Evolutionary conservation across 2,797 vertebrate genomes (phyloP).

Genomic region (Bradypodion pumilum): DNA sequence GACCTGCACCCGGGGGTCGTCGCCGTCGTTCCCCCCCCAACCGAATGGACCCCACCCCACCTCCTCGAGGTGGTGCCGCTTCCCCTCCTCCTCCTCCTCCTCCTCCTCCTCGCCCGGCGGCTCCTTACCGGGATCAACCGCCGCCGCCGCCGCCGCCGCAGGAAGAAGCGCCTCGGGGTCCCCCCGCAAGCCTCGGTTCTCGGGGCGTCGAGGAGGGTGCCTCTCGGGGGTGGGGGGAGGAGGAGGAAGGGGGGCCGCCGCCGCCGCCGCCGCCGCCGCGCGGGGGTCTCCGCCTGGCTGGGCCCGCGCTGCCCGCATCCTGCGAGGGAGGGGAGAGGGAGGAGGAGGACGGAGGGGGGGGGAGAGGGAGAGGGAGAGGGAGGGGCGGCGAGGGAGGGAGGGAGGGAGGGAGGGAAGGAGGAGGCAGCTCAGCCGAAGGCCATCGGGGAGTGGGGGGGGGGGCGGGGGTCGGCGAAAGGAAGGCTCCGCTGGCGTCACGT

Average conservation of each 20-base stretch:
- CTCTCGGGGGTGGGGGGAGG: not conserved
- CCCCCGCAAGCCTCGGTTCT: too few species aligned
- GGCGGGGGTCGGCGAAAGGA: too few species aligned
- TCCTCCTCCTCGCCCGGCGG: too few species aligned
- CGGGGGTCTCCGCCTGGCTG: conserved; percentile 5
- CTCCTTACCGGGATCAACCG: conserved; percentile 15
- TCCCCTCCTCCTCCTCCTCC: too few species aligned
- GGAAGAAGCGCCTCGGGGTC: too few species aligned
- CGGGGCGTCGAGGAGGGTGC: too few species aligned
- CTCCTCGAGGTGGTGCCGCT: too few species aligned
- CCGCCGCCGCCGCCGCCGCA: not conserved
- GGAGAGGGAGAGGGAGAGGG: not conserved
- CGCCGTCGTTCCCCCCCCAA: too few species aligned
- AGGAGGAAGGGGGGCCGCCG: not conserved
- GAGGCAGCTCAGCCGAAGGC: not conserved
- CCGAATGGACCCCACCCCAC: too few species aligned
- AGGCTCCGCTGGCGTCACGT: too few species aligned
- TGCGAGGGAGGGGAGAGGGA: not conserved
- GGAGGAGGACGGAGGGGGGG: not conserved
- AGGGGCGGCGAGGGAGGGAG: not conserved
- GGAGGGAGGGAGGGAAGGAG: not conserved
- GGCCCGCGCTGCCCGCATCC: conserved; percentile 29
- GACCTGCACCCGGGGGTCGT: too few species aligned
- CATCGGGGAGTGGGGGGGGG: not conserved
- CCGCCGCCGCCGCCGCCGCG: conserved; percentile 2